phyloP scores from a whole-genome alignment of 2,888 invertebrate genomes.

The Trissolcus japonicus region DNA sequence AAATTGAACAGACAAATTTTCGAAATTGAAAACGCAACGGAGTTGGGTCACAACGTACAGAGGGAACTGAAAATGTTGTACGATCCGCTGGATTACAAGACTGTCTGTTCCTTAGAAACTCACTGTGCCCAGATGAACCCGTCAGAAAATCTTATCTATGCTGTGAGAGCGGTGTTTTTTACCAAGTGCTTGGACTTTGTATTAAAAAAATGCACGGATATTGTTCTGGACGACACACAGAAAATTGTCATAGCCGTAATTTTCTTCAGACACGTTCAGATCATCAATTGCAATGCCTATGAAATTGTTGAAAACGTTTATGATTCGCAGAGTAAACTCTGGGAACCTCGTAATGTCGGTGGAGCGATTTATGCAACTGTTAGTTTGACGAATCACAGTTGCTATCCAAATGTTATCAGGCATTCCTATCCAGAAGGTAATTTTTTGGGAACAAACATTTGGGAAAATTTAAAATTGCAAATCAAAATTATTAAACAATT shows the following conservation, averaged over 20 bases:
- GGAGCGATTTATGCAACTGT: slow-evolving; percentile 77
- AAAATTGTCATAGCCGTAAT: slow-evolving; percentile 67
- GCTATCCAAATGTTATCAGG: slow-evolving; percentile 76
- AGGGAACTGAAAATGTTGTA: slow-evolving; percentile 49
- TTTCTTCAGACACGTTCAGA: slow-evolving; percentile 75
- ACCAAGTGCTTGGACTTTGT: slow-evolving; percentile 71
- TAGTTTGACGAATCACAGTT: slow-evolving; percentile 77
- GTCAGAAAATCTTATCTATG: slow-evolving; percentile 71
- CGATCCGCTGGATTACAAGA: slow-evolving; percentile 68
- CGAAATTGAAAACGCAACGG: background rate
- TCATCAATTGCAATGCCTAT: slow-evolving; percentile 77
- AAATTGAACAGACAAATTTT: slow-evolving; percentile 26
- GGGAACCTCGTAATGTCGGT: slow-evolving; percentile 72
- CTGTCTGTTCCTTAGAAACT: slow-evolving; percentile 72
- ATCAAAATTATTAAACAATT: background rate
- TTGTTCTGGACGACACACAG: slow-evolving; percentile 56
- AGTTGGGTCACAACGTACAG: background rate
- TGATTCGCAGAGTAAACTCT: slow-evolving; percentile 63
- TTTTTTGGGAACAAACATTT: slow-evolving; percentile 3
- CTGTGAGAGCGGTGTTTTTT: slow-evolving; percentile 74
- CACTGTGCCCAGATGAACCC: slow-evolving; percentile 68
- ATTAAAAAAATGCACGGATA: slow-evolving; percentile 59
- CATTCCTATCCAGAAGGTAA: slow-evolving; percentile 72
- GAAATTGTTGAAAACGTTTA: slow-evolving; percentile 74
- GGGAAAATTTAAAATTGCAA: background rate